Base-by-base conservation (phyloP, 2,113 vertebrate genomes). In the Sinocyclocheilus grahami region DNA sequence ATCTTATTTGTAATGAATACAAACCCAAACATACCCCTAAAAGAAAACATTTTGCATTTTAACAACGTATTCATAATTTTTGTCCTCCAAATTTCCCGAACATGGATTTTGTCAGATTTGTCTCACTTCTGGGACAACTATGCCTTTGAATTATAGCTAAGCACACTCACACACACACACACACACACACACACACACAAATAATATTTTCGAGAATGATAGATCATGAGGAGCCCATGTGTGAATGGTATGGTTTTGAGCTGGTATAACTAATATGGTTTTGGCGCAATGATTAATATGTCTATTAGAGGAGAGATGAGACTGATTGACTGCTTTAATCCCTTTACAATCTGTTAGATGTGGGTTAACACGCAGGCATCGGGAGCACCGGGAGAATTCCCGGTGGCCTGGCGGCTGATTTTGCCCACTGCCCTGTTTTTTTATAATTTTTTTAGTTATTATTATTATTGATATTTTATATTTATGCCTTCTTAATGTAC, bases 251-350 rank as follows among this genome's bases (percentile, higher is more conserved):
- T 12, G 12, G 39, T 82, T 82, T 10, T 82, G 24, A 78, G 58
- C 72, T 78, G 84, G 24, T 53, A 78, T 78, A 76, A 78, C 58
- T 74, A 74, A 81, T 72, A 60, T 2, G 14, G 53, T 60, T 42
- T 42, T 75, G 78, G 62, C 24, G 53, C 80, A 53, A 53, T 86
- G 85, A 79, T 78, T 62, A 86, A 80, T 39, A 42, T 30, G 46
- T 51, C 80, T 82, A 82, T 71, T 82, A 82, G 76, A 71, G 77
- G 37, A 46, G 65, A 71, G 85, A 74, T 71, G 46, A 80, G 77
- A 60, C n/a, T 77, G 74, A 85, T 78, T 55, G 48, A 71, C 51
- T 72, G 85, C 53, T 81, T 46, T 48, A 48, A 46, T 72, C 71
- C 65, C 24, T 75, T 63, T 48, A 46, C 67, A 74, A 81, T 74